Conservation (phyloP, 2,113 vertebrate species). For the Melierax canorus region DNA sequence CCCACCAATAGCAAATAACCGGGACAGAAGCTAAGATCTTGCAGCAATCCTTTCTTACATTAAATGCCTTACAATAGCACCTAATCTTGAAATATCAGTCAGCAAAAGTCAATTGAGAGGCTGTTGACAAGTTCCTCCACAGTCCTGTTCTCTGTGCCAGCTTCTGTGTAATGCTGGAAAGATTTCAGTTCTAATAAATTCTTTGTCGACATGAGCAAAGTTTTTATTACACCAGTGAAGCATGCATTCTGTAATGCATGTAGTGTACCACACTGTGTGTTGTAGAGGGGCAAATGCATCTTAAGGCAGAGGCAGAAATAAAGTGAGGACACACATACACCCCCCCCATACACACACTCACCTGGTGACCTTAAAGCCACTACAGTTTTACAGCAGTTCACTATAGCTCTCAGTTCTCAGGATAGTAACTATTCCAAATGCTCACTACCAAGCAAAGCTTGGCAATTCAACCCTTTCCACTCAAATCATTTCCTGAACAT, state of each 20-base stretch:
- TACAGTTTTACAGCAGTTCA: neutral
- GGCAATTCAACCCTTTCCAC: neutral
- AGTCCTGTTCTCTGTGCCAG: neutral
- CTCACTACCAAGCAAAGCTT: neutral
- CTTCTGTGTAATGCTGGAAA: neutral
- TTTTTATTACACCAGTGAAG: neutral
- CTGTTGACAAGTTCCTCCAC: neutral
- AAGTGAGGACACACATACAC: neutral
- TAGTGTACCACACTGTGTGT: no score
- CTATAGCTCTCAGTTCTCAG: neutral
- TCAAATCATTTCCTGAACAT: neutral
- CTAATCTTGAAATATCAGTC: neutral
- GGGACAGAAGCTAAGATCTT: neutral
- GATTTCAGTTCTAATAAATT: slow-evolving; percentile 12
- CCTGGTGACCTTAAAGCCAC: neutral
- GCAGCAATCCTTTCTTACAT: neutral
- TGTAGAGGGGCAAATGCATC: neutral
- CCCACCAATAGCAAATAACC: neutral
- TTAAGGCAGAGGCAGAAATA: neutral
- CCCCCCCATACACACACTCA: neutral
- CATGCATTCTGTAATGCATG: neutral
- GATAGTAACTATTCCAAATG: neutral
- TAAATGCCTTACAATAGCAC: neutral
- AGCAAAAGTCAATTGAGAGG: neutral
- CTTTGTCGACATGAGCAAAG: neutral